Evolutionary conservation across 2,888 invertebrate species (phyloP).

Genomic region (Andrena chrysosceles): DNA sequence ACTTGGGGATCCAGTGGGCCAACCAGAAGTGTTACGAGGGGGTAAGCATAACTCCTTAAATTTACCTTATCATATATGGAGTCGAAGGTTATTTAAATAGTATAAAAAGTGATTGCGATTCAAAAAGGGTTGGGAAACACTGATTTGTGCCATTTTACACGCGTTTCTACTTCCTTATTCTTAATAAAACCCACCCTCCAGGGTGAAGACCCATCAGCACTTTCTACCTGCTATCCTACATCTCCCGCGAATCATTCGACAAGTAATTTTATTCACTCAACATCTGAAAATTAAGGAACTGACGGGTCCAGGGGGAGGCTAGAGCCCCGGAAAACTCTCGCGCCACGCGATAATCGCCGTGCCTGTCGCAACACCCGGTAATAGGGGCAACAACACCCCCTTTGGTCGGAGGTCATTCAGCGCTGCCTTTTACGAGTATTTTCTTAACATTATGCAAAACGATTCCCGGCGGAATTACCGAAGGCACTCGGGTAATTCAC

Average conservation of each 20-base stretch:
- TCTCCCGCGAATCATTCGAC: background rate
- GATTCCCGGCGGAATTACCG: slow-evolving; percentile 72
- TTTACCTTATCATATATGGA: no score
- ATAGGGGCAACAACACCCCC: slow-evolving; percentile 37
- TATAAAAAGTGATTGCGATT: no score
- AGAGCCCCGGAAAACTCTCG: slow-evolving; percentile 7
- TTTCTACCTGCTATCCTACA: no score
- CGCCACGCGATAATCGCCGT: slow-evolving; percentile 20
- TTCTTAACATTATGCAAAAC: slow-evolving; percentile 76
- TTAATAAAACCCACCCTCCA: no score
- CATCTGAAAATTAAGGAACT: background rate
- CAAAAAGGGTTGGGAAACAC: no score
- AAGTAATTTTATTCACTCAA: background rate
- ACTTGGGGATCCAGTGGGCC: no score
- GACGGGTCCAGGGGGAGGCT: background rate
- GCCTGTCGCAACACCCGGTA: slow-evolving; percentile 50
- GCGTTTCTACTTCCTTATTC: no score
- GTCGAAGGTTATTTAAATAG: no score
- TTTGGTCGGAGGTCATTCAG: slow-evolving; percentile 18
- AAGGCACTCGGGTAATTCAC: slow-evolving; percentile 71
- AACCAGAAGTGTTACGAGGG: no score
- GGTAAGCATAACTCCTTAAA: no score
- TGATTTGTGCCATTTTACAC: no score
- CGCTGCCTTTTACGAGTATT: slow-evolving; percentile 66
- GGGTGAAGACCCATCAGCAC: no score